phyloP scores from a whole-genome alignment of 2,797 vertebrate genomes.

The Margarornis squamiger region DNA sequence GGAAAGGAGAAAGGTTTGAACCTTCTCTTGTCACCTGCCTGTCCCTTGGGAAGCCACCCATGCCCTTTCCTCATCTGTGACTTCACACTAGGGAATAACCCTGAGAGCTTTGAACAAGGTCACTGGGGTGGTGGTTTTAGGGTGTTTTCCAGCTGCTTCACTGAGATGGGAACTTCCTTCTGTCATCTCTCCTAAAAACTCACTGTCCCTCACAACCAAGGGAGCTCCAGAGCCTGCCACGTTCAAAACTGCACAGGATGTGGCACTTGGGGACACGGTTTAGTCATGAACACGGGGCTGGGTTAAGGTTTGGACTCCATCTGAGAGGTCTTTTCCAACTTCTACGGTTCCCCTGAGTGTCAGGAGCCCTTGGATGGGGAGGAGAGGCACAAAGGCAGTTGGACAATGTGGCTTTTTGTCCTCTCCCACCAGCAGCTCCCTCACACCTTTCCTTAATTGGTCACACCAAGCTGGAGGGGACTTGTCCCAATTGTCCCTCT shows the following conservation, averaged over 20 bases:
- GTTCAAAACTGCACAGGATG: neutral
- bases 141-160: neutral
- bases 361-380: neutral
- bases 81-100: neutral
- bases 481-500: accelerated
- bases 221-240: neutral
- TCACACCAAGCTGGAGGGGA: neutral
- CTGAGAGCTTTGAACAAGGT: neutral
- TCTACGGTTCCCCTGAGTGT: neutral
- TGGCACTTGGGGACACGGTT: neutral
- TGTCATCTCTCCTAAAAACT: neutral
- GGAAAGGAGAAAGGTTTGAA: neutral
- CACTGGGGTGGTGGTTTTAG: neutral
- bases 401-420: neutral
- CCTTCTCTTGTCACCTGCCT: neutral
- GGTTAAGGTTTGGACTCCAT: neutral
- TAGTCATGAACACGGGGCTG: accelerated
- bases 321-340: neutral
- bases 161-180: neutral
- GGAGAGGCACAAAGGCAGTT: neutral
- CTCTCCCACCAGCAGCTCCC: neutral
- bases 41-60: neutral
- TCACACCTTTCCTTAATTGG: neutral
- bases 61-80: neutral
- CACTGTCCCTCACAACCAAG: neutral